phyloP scores from a whole-genome alignment of 2,113 vertebrate species.

The Parotia lawesii region DNA sequence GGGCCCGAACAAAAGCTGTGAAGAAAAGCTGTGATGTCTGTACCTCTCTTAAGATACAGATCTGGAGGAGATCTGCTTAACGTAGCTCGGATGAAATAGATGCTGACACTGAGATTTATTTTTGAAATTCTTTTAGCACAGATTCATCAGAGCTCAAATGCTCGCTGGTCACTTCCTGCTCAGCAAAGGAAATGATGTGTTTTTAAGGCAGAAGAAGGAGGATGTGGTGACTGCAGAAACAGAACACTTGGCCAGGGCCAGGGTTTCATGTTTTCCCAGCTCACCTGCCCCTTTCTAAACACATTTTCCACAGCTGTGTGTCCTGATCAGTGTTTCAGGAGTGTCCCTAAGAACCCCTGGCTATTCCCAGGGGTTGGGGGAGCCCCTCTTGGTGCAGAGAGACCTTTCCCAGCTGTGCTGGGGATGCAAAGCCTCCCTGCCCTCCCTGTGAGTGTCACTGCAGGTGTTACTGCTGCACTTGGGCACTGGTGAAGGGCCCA shows the following conservation, averaged over 20 bases:
- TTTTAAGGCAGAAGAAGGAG: background rate
- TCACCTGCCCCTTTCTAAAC: background rate
- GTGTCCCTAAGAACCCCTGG: background rate
- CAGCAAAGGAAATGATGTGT: fast-evolving
- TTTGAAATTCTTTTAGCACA: background rate
- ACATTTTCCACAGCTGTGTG: fast-evolving
- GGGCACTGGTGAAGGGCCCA: fast-evolving
- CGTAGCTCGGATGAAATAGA: background rate
- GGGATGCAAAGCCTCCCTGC: fast-evolving
- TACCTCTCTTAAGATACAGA: background rate
- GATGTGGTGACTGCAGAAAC: background rate
- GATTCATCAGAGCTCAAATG: background rate
- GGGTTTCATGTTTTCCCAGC: background rate
- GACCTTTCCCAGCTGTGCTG: background rate
- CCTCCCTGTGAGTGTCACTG: fast-evolving
- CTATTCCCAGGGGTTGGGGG: fast-evolving
- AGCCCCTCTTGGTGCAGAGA: background rate
- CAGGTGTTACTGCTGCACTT: fast-evolving
- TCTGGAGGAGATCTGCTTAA: background rate
- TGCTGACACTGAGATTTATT: background rate
- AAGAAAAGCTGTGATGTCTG: background rate
- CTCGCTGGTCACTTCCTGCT: fast-evolving
- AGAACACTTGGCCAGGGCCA: background rate
- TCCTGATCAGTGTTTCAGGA: background rate
- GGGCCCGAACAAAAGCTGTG: background rate